Percentiles rank a stretch among this genome's conserved stretches.
Conservation (phyloP, 2,113 vertebrate genomes). For the Carassius gibelio region DNA sequence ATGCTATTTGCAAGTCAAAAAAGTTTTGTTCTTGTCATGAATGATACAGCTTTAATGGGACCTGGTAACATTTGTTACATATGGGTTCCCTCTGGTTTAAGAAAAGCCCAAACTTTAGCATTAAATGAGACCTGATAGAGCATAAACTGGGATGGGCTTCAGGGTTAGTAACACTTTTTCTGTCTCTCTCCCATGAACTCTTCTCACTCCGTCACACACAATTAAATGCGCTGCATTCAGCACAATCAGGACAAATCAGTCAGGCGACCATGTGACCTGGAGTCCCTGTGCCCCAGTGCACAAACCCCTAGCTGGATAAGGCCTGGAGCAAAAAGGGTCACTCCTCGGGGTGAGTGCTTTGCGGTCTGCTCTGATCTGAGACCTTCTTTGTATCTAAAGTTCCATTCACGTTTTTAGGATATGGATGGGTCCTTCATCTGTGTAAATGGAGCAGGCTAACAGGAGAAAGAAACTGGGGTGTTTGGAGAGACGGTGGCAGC, state of each 20-base stretch:
- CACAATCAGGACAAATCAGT: constrained; percentile 72
- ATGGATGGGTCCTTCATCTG: constrained; percentile 7
- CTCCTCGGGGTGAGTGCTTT: background rate
- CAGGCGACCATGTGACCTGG: constrained; percentile 67
- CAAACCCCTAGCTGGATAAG: background rate
- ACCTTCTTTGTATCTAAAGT: background rate
- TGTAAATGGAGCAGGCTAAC: constrained; percentile 5
- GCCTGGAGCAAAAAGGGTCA: constrained; percentile 6
- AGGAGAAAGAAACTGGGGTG: background rate
- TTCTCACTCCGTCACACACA: constrained; percentile 64
- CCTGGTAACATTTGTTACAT: background rate
- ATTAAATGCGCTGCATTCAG: constrained; percentile 77
- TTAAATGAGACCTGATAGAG: background rate
- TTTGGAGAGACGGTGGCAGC: background rate
- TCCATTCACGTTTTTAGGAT: constrained; percentile 5
- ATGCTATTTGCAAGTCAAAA: background rate
- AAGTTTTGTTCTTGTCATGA: background rate
- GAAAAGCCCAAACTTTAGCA: background rate
- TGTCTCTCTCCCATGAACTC: constrained; percentile 42
- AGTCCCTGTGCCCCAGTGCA: constrained; percentile 38
- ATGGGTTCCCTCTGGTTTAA: background rate
- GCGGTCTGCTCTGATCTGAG: background rate
- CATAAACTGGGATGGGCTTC: background rate
- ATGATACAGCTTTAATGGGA: background rate
- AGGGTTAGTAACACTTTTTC: background rate